Evolutionary conservation across 2,113 vertebrate species (phyloP).

Genomic region (Esox niger): DNA sequence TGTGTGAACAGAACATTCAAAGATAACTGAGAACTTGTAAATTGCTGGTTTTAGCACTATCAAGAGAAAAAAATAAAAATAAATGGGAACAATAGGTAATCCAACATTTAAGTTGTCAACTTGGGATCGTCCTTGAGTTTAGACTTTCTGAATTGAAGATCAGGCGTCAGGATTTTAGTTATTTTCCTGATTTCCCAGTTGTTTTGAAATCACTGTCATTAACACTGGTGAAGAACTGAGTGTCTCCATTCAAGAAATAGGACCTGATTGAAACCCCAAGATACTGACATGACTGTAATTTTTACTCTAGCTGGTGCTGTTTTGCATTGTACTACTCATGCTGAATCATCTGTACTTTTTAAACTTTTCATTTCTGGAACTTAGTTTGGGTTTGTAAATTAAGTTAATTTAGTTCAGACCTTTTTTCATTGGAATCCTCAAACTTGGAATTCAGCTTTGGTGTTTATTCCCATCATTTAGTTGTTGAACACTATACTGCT

Average conservation of each 20-base stretch:
- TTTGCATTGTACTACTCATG: conserved; percentile 36
- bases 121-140: too few species aligned
- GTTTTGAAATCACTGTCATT: too few species aligned
- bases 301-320: conserved; percentile 48
- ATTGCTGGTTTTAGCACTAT: too few species aligned
- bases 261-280: neutral
- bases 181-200: too few species aligned
- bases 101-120: too few species aligned
- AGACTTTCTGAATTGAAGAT: too few species aligned
- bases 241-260: neutral
- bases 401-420: conserved; percentile 17
- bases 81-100: too few species aligned
- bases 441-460: conserved; percentile 40
- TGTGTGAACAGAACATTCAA: neutral
- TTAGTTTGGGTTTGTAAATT: conserved; percentile 13
- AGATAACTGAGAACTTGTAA: too few species aligned
- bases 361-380: neutral
- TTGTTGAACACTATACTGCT: conserved; percentile 59
- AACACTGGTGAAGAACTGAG: neutral
- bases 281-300: conserved; percentile 16
- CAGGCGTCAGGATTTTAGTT: too few species aligned
- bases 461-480: conserved; percentile 35
- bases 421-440: conserved; percentile 25
- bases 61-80: too few species aligned
- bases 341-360: conserved; percentile 27